Conservation (phyloP, 2,797 vertebrate genomes). For the Eulemur mongoz region DNA sequence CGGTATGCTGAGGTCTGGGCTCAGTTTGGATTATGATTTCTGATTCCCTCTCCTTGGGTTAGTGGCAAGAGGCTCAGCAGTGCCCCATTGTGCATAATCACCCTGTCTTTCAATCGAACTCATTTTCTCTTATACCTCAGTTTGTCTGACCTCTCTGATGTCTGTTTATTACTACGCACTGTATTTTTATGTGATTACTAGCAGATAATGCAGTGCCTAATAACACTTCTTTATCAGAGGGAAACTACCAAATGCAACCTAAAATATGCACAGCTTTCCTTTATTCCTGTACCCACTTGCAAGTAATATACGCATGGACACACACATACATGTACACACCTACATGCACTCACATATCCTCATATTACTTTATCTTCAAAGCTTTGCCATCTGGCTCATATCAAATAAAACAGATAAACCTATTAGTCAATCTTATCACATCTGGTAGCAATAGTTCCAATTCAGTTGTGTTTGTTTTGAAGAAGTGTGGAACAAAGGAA, state of each 20-base stretch:
- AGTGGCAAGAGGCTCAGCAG: background rate
- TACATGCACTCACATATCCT: background rate
- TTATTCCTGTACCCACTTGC: background rate
- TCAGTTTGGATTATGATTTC: background rate
- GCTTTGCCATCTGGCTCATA: background rate
- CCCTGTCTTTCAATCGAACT: background rate
- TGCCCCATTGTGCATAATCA: background rate
- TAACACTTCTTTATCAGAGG: background rate
- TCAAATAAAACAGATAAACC: background rate
- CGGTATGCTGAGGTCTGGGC: background rate
- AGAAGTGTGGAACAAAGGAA: slow-evolving; percentile 2
- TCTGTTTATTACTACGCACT: background rate
- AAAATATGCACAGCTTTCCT: background rate
- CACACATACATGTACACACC: too few relatives aligned
- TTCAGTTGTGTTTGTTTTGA: background rate
- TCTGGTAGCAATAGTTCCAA: background rate
- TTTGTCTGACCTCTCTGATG: background rate
- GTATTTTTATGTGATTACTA: background rate
- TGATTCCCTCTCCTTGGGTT: background rate
- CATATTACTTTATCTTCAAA: slow-evolving; percentile 21
- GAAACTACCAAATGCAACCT: background rate
- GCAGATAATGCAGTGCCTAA: background rate
- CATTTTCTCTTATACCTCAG: background rate
- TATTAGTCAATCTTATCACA: background rate
- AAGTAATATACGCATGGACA: background rate